These are phyloP conservation scores for Nemoura dubitans DNA, from an alignment of 2,888 invertebrate species.

Conservation along the genomic window DNA sequence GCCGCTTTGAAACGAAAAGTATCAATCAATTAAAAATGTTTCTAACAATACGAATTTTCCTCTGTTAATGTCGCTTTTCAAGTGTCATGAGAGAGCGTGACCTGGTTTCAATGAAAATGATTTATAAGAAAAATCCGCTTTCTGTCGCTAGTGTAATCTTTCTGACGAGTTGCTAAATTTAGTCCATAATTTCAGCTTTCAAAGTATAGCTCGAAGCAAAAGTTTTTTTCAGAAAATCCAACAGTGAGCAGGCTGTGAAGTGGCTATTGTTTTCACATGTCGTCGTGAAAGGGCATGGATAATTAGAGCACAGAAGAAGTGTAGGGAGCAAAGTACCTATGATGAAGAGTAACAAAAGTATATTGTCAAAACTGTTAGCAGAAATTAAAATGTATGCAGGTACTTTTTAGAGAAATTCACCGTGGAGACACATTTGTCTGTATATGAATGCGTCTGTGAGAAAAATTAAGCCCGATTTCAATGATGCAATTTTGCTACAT, in stretches of 20 bases:
- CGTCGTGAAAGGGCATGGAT: neutral
- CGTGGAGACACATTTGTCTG: neutral
- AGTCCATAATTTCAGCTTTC: slow-evolving; percentile 10
- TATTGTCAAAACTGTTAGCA: slow-evolving; percentile 27
- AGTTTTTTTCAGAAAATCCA: neutral
- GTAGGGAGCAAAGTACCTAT: neutral
- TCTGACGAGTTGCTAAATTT: slow-evolving; percentile 23
- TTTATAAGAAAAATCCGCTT: slow-evolving; percentile 37
- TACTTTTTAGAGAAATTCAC: neutral
- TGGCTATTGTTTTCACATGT: slow-evolving; percentile 30
- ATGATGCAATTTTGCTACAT: no score
- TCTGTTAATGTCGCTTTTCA: slow-evolving; percentile 22
- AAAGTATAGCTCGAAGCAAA: slow-evolving; percentile 13
- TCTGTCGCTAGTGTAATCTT: neutral
- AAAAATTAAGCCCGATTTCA: no score
- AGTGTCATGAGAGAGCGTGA: neutral
- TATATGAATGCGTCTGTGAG: no score
- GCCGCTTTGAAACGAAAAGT: neutral
- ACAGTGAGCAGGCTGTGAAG: slow-evolving; percentile 22
- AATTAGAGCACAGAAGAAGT: slow-evolving; percentile 18
- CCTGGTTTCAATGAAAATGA: slow-evolving; percentile 24
- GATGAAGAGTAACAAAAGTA: slow-evolving; percentile 9
- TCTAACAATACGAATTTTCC: slow-evolving; percentile 33
- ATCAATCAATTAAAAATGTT: slow-evolving; percentile 35
- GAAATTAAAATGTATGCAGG: slow-evolving; percentile 24